Evolutionary conservation across 2,113 vertebrate genomes (phyloP).

Genomic region (Sinocyclocheilus rhinocerous): DNA sequence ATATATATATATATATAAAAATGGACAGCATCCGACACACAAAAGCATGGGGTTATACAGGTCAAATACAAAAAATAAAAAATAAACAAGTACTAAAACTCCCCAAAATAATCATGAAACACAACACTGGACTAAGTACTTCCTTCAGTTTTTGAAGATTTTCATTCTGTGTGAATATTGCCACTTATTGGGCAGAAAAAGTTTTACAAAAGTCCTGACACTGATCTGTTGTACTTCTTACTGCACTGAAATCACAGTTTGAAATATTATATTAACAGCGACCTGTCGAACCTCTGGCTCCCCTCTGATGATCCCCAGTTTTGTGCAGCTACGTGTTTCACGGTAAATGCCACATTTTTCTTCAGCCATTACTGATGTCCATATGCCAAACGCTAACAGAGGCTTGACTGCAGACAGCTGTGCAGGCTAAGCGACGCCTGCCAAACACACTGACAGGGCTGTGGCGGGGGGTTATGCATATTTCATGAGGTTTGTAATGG

Average conservation of each 20-base stretch:
- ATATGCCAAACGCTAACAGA: conserved; percentile 25
- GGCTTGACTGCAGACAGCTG: conserved; percentile 32
- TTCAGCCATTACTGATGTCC: conserved; percentile 20
- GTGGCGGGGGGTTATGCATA: conserved; percentile 34
- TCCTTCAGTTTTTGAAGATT: neutral
- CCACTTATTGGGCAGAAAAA: neutral
- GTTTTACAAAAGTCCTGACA: neutral
- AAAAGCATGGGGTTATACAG: too few relatives aligned
- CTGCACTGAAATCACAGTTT: conserved; percentile 15
- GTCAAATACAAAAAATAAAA: too few relatives aligned
- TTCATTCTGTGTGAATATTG: neutral
- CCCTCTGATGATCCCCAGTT: conserved; percentile 27
- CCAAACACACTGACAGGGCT: conserved; percentile 25
- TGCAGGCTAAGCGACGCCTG: conserved; percentile 29
- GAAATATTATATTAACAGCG: neutral
- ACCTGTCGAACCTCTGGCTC: conserved; percentile 2
- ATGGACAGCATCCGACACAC: too few relatives aligned
- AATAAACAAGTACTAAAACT: too few relatives aligned
- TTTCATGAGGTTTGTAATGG: conserved; percentile 54
- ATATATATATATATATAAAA: too few relatives aligned
- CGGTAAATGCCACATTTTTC: conserved; percentile 45
- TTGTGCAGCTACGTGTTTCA: neutral
- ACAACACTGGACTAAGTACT: too few relatives aligned
- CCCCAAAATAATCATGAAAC: too few relatives aligned
- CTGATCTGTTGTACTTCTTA: neutral